These are phyloP conservation scores for Pachyramphus minor DNA, from an alignment of 2,113 vertebrate species.

Conservation along the genomic window DNA sequence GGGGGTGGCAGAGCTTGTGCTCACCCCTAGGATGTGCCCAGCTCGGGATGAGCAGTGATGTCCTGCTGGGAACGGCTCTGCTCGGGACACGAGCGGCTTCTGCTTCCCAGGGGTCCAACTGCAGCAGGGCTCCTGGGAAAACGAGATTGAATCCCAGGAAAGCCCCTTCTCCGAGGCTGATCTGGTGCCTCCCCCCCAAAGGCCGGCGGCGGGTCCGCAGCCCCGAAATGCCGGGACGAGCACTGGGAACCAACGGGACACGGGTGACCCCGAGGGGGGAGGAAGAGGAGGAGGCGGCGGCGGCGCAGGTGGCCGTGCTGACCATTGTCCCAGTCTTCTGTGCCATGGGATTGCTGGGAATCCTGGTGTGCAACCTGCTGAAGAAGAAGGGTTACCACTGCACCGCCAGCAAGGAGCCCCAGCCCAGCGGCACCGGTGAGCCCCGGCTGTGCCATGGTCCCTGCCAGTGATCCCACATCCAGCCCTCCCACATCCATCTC, in stretches of 20 bases:
- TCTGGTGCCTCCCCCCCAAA: not conserved
- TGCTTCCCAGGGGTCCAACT: not conserved
- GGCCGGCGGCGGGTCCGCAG: slow-evolving; percentile 39
- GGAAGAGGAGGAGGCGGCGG: slow-evolving; percentile 69
- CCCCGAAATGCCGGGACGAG: not conserved
- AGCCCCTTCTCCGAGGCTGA: not conserved
- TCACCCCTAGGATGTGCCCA: not conserved
- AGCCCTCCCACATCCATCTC: not conserved
- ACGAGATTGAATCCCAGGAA: not conserved
- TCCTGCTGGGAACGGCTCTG: not conserved
- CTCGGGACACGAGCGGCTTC: accelerated
- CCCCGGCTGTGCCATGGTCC: accelerated
- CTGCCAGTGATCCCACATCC: not conserved
- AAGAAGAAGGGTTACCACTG: slow-evolving; percentile 93
- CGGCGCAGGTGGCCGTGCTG: slow-evolving; percentile 84
- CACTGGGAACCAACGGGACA: not conserved
- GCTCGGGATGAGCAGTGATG: accelerated
- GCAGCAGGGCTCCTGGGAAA: not conserved
- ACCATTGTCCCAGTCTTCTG: slow-evolving; percentile 93
- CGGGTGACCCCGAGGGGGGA: not conserved
- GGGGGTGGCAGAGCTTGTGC: not conserved
- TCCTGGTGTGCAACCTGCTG: slow-evolving; percentile 92
- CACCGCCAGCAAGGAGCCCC: slow-evolving; percentile 81
- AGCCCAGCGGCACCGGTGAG: slow-evolving; percentile 77
- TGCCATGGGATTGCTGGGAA: slow-evolving; percentile 90